Evolutionary conservation across 2,888 invertebrate genomes (phyloP).

Genomic region (Parnassius glacialis): DNA sequence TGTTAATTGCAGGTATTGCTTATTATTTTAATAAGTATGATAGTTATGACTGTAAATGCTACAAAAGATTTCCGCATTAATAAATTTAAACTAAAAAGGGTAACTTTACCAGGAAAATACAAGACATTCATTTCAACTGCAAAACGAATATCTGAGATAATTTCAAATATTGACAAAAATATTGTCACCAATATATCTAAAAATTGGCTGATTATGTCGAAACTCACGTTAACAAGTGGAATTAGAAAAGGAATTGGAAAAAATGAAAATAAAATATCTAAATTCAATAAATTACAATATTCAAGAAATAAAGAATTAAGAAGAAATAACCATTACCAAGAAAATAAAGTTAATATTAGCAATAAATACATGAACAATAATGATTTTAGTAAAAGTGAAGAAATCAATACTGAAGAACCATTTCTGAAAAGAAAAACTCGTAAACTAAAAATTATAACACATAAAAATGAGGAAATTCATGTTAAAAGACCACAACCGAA

Average conservation of each 20-base stretch:
- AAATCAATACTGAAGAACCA: conserved; percentile 14
- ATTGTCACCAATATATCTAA: neutral
- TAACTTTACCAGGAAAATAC: neutral
- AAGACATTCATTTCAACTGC: neutral
- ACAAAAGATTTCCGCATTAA: neutral
- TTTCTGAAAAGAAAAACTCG: neutral
- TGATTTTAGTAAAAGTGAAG: conserved; percentile 5
- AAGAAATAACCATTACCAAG: neutral
- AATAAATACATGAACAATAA: conserved; percentile 9
- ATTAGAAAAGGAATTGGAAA: conserved; percentile 1
- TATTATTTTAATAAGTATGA: conserved; percentile 4
- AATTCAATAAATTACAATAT: neutral
- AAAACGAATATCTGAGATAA: neutral
- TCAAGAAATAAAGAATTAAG: too few relatives aligned
- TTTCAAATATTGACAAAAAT: neutral
- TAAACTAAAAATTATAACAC: conserved; percentile 2
- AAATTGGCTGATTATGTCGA: neutral
- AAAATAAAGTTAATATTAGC: neutral
- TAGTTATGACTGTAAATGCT: conserved; percentile 1
- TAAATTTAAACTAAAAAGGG: conserved; percentile 7
- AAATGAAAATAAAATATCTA: neutral
- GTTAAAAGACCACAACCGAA: neutral
- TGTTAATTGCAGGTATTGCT: conserved; percentile 15
- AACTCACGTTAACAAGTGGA: conserved; percentile 1
- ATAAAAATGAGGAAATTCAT: conserved; percentile 2